Conservation (phyloP, 37 sponge, comb jelly and placozoan genomes). For the Haliclona indistincta region DNA sequence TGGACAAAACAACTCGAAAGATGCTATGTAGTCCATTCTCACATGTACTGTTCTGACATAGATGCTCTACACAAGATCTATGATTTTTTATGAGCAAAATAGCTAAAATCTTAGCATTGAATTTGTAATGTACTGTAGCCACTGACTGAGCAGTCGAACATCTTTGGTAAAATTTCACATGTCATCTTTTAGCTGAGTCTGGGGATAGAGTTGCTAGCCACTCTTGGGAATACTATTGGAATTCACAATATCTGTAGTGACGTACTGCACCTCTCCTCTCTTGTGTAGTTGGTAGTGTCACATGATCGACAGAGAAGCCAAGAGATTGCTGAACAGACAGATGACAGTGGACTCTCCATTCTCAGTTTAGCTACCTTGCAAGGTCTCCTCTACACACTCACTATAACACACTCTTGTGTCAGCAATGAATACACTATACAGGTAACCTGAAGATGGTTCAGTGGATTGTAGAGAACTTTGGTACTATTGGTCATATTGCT, state of each 20-base stretch:
- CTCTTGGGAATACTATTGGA: too few relatives aligned
- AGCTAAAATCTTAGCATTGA: neutral
- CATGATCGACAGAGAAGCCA: conserved; percentile 24
- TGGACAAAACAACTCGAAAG: neutral
- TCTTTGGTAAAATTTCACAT: too few relatives aligned
- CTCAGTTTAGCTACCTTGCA: conserved; percentile 65
- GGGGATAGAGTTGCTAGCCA: neutral
- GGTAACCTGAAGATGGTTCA: conserved; percentile 59
- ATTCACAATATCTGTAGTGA: too few relatives aligned
- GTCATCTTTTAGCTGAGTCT: neutral
- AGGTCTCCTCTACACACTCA: conserved; percentile 28
- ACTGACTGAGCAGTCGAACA: too few relatives aligned
- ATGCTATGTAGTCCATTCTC: neutral
- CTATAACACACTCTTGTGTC: too few relatives aligned
- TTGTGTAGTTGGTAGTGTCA: conserved; percentile 24
- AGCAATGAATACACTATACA: neutral
- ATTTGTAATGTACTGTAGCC: too few relatives aligned
- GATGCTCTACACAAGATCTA: too few relatives aligned
- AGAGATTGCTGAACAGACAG: conserved; percentile 33
- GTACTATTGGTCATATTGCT: conserved; percentile 32
- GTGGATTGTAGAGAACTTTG: conserved; percentile 63
- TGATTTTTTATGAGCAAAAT: neutral
- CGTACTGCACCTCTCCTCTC: too few relatives aligned
- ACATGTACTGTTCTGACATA: too few relatives aligned
- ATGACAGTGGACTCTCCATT: conserved; percentile 58